Base-by-base conservation (phyloP, 2,797 vertebrate genomes). In the Sorex maritimensis region DNA sequence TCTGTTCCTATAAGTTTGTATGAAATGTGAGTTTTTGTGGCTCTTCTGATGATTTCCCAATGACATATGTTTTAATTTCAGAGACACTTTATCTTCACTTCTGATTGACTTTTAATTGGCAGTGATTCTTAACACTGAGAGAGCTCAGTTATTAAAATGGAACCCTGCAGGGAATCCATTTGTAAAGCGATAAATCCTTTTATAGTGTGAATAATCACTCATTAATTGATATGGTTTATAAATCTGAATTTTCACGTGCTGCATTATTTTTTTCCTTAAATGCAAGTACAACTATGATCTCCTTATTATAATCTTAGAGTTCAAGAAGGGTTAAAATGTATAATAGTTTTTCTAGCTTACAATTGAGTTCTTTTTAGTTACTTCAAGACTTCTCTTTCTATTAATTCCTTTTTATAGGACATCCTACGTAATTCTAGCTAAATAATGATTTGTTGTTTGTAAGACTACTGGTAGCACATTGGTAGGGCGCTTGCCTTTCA, bases 91-190 rank as follows among this genome's bases (percentile, higher is more conserved):
- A 90, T 95, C 96, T 95, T 89, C 86, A 78, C 92, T 97, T 97
- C 87, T 95, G 96, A 96, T 96, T 96, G 96, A 97, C 96, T 97
- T 96, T 96, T 97, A 97, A 97, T 97, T 97, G 96, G 97, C 96
- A 96, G 89, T 93, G 94, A 94, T 91, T 95, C 87, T 94, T 95
- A 93, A 93, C 92, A 85, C 91, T 24, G 91, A 92, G 95, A 92
- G 68, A 88, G 89, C 87, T 96, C 87, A 93, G 95, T 96, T 97
- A 97, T 97, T 97, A 97, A 97, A 97, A 96, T 86, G 97, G 96
- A 97, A 94, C 96, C 97, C 96, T 93, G 96, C 94, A 94, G 96
- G 94, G 97, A 97, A 95, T 94, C 95, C 93, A 97, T 97, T 96
- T 96, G 96, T 97, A 97, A 93, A 96, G 96, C 13, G 65, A 96